phyloP scores from a whole-genome alignment of 2,888 invertebrate genomes.

The Tridacna crocea region DNA sequence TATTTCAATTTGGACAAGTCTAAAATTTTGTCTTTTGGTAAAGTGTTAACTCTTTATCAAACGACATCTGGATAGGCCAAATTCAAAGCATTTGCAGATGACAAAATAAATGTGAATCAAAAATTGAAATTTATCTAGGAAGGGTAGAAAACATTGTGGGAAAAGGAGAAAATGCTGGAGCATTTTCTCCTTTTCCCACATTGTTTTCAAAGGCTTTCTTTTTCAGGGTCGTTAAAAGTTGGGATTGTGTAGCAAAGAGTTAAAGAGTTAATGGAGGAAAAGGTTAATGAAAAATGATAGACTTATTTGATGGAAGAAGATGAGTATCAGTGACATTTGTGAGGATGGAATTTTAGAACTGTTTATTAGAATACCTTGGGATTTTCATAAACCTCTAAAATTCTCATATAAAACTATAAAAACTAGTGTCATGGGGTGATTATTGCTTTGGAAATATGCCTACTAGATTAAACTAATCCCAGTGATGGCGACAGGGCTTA shows the following conservation, averaged over 20 bases:
- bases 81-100: too few relatives aligned
- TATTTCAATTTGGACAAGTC: too few relatives aligned
- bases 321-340: slow-evolving; percentile 24
- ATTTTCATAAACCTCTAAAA: slow-evolving; percentile 13
- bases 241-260: too few relatives aligned
- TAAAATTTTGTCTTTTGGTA: too few relatives aligned
- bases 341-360: slow-evolving; percentile 18
- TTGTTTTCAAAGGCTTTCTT: background rate
- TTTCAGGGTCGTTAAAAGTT: too few relatives aligned
- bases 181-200: background rate
- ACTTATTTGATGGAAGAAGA: slow-evolving; percentile 3
- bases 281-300: background rate
- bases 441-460: slow-evolving; percentile 16
- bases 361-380: slow-evolving; percentile 19
- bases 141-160: background rate
- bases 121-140: too few relatives aligned
- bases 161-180: background rate
- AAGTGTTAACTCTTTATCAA: too few relatives aligned
- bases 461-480: slow-evolving; percentile 17
- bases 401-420: slow-evolving; percentile 17
- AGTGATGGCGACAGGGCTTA: slow-evolving; percentile 23
- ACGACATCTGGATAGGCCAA: too few relatives aligned
- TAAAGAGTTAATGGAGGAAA: slow-evolving; percentile 1
- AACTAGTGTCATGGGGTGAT: slow-evolving; percentile 10
- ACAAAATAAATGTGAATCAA: too few relatives aligned